Evolutionary conservation across 2,888 invertebrate species (phyloP).

Genomic region (Parnassius orleans): DNA sequence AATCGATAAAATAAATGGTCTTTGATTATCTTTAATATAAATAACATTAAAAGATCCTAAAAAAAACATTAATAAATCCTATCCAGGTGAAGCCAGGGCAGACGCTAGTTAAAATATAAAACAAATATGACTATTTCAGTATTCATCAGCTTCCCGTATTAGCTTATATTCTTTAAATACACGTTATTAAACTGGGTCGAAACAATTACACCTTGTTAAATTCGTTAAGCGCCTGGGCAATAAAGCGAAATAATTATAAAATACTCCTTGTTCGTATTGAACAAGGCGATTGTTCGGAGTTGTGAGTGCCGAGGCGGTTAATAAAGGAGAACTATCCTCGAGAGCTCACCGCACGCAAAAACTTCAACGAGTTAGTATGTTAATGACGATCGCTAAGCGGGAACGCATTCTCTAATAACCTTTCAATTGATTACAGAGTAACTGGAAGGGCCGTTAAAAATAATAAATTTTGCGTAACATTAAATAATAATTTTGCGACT

Average conservation of each 20-base stretch:
- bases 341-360: slow-evolving; percentile 54
- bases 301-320: slow-evolving; percentile 32
- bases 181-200: slow-evolving; percentile 7
- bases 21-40: too few species aligned
- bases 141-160: too few species aligned
- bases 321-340: slow-evolving; percentile 53
- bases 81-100: too few species aligned
- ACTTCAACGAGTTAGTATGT: slow-evolving; percentile 44
- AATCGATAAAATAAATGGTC: background rate
- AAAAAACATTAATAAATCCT: too few species aligned
- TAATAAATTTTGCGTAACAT: background rate
- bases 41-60: too few species aligned
- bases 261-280: slow-evolving; percentile 31
- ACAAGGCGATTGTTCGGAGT: slow-evolving; percentile 27
- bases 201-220: slow-evolving; percentile 7
- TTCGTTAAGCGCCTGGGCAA: background rate
- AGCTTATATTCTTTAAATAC: too few species aligned
- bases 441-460: slow-evolving; percentile 7
- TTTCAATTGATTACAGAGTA: slow-evolving; percentile 11
- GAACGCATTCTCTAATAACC: slow-evolving; percentile 31
- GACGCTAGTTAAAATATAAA: too few species aligned
- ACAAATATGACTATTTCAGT: too few species aligned
- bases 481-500: too few species aligned
- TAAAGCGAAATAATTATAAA: slow-evolving; percentile 27
- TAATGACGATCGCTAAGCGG: slow-evolving; percentile 39